Evolutionary conservation across 2,113 vertebrate species (phyloP).

Genomic region (Pristiophorus japonicus): DNA sequence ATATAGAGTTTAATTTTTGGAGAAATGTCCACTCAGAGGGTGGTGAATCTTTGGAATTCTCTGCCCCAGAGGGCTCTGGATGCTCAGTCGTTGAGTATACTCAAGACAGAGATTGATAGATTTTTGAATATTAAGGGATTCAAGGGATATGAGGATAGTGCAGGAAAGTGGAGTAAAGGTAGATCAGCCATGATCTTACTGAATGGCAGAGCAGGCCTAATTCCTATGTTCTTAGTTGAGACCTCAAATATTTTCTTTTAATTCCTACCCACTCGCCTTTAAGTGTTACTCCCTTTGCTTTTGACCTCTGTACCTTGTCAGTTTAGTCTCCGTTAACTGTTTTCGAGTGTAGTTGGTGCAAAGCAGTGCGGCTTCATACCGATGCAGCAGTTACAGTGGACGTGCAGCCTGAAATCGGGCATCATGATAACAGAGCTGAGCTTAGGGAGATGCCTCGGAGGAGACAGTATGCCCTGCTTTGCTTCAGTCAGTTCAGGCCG

Average conservation of each 20-base stretch:
- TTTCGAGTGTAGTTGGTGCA: not conserved
- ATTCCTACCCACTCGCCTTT: not conserved
- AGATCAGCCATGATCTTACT: too few relatives aligned
- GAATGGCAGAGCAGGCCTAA: too few relatives aligned
- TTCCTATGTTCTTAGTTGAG: too few relatives aligned
- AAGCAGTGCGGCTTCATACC: not conserved
- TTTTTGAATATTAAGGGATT: too few relatives aligned
- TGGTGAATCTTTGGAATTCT: too few relatives aligned
- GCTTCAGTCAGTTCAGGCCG: not conserved
- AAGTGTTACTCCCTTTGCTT: not conserved
- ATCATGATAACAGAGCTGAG: not conserved
- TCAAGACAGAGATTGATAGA: too few relatives aligned
- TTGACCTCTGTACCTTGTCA: not conserved
- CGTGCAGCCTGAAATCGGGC: not conserved
- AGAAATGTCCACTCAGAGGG: too few relatives aligned
- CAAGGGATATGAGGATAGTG: too few relatives aligned
- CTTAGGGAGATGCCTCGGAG: not conserved
- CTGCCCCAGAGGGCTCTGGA: too few relatives aligned
- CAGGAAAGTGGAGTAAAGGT: too few relatives aligned
- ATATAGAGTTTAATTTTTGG: not conserved
- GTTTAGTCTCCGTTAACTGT: not conserved
- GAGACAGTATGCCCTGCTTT: not conserved
- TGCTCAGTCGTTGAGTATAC: too few relatives aligned
- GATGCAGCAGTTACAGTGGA: not conserved
- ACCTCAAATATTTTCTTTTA: not conserved